Conservation (phyloP, 2,888 invertebrate species). For the Leptopilina syphax region DNA sequence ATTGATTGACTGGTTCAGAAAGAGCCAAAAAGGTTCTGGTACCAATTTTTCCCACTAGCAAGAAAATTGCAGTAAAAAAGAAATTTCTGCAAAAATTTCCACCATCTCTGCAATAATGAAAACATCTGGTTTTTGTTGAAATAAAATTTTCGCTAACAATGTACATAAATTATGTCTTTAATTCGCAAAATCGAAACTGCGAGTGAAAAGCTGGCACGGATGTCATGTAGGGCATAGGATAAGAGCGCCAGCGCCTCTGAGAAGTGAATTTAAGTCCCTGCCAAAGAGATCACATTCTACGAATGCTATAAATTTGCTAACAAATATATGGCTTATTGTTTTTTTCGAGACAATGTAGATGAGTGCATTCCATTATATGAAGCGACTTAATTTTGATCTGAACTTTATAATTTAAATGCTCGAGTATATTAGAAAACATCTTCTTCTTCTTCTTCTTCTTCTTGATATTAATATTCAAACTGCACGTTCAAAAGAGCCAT, state of each 20-base stretch:
- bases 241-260: slow-evolving; percentile 69
- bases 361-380: neutral
- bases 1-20: no score
- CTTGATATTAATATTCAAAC: no score
- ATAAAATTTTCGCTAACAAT: neutral
- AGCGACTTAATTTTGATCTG: neutral
- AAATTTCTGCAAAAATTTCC: no score
- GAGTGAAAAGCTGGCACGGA: slow-evolving; percentile 61
- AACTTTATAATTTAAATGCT: neutral
- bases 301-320: slow-evolving; percentile 65
- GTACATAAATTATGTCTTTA: slow-evolving; percentile 17
- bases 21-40: no score
- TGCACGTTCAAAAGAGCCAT: no score
- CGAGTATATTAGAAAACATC: neutral
- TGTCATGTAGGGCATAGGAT: slow-evolving; percentile 62
- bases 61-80: no score
- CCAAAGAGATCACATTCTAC: slow-evolving; percentile 70
- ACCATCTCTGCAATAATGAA: neutral
- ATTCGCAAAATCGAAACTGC: slow-evolving; percentile 24
- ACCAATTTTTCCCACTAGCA: no score
- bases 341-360: neutral
- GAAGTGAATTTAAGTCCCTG: slow-evolving; percentile 63
- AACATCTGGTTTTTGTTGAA: neutral
- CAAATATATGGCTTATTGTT: slow-evolving; percentile 13
- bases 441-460: no score